Percentiles rank a stretch among this genome's conserved stretches.
phyloP scores from a whole-genome alignment of 2,113 vertebrate species.

The Choloepus hoffmanni region DNA sequence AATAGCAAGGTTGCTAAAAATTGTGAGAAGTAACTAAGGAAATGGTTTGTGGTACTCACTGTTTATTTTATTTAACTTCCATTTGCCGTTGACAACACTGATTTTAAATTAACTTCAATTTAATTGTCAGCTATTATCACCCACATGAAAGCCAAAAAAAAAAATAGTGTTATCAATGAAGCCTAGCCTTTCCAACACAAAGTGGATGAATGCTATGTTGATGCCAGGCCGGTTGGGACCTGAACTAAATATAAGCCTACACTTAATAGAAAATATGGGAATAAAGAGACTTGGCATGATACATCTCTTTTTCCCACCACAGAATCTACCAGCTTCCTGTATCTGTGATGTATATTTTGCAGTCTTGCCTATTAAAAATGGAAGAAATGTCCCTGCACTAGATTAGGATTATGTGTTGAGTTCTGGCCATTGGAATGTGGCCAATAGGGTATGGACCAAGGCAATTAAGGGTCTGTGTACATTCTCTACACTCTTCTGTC shows the following conservation, averaged over 20 bases:
- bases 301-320: background rate
- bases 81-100: background rate
- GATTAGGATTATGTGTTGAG: background rate
- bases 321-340: background rate
- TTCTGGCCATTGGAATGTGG: background rate
- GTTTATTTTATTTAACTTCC: background rate
- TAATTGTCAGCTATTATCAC: background rate
- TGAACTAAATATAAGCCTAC: background rate
- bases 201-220: background rate
- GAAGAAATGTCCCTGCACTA: background rate
- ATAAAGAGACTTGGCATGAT: background rate
- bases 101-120: constrained; percentile 31
- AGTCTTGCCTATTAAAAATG: background rate
- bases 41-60: background rate
- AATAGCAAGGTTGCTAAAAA: background rate
- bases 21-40: background rate
- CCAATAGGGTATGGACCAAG: background rate
- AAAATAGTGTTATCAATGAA: background rate
- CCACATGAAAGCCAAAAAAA: background rate
- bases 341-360: background rate
- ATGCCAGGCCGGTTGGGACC: background rate
- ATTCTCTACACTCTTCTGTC: background rate
- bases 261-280: background rate
- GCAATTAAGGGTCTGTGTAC: background rate
- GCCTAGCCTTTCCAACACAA: background rate